Evolutionary conservation across 37 sponge, comb jelly and placozoan species (phyloP), one percentile per base, ranked within the genome.

Genomic region (Cliona cf. orientalis): DNA sequence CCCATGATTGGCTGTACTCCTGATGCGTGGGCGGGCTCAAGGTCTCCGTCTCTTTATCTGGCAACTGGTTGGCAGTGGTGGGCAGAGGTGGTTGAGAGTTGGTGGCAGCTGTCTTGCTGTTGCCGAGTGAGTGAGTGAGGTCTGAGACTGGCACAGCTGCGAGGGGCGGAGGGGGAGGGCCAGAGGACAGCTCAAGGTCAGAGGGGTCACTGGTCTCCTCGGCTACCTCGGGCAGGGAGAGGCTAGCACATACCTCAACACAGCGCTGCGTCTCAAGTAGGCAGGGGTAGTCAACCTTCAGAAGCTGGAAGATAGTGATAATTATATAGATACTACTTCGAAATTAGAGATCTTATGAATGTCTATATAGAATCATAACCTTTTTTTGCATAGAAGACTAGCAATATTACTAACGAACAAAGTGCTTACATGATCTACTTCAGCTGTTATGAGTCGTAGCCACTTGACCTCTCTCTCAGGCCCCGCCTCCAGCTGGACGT

Each of bases 381-480:
- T 29, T 12, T 29, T 9, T 59, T 14, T 59, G 11, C 60, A 3
- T 29, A 59, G 12, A 59, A 59, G 5, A 29, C 28, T 25, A 3
- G 60, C 31, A 62, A 28, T n/a, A 28, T 26, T 9, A 11, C 69
- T 69, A 11, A 11, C 69, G 35, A 38, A 11, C 4, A 31, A 67
- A 21, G 17, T 67, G 65, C 78, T 68, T 22, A 90, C 91, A 14
- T 62, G 33, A 45, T 89, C 91, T 29, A 81, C 75, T 45, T 71
- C 81, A 5, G 22, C 37, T 33, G 82, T 76, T 34, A 84, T 69
- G 28, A 80, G 58, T 7, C 62, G 2, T 62, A 86, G 70, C 69
- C 62, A 72, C 29, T 21, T 33, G 2, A 78, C 84, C 70, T 83
- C 84, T 56, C 36, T 69, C 76, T 65, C 32, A 21, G 5, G 7